phyloP scores from a whole-genome alignment of 2,797 vertebrate species.

The Hapalemur alaotrensis region DNA sequence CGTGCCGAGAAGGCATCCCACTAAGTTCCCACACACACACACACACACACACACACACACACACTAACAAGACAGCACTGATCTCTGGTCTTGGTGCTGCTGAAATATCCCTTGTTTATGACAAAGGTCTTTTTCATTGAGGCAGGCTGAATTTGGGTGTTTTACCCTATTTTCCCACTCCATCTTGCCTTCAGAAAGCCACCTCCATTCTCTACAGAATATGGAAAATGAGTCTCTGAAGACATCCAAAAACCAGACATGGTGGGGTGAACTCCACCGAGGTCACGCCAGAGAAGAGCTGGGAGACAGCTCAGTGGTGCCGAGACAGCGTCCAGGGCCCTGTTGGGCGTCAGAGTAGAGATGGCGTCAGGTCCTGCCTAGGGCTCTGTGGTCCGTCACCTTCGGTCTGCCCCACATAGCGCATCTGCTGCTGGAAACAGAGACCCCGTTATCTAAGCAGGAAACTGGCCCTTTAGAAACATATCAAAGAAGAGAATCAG shows the following conservation, averaged over 20 bases:
- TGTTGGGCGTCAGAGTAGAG: not conserved
- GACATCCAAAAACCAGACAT: not conserved
- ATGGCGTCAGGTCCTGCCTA: no score
- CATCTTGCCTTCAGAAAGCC: slow-evolving; percentile 25
- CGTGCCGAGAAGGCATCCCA: slow-evolving; percentile 11
- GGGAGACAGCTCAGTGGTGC: not conserved
- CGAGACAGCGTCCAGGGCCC: not conserved
- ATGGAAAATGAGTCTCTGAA: not conserved
- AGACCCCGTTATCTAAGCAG: not conserved
- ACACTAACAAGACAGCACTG: no score
- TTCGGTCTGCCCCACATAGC: not conserved
- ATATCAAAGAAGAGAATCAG: not conserved
- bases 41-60: not conserved
- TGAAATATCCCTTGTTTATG: not conserved
- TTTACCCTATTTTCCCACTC: not conserved
- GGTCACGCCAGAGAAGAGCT: not conserved
- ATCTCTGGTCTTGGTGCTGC: not conserved
- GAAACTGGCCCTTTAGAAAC: not conserved
- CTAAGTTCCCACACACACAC: not conserved
- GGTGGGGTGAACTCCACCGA: not conserved
- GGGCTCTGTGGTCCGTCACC: not conserved
- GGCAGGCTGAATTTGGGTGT: not conserved
- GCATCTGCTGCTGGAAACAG: not conserved
- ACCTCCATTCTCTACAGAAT: not conserved
- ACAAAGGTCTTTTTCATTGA: not conserved